Base-by-base conservation (phyloP, 2,113 vertebrate genomes). In the Hystrix brachyura region DNA sequence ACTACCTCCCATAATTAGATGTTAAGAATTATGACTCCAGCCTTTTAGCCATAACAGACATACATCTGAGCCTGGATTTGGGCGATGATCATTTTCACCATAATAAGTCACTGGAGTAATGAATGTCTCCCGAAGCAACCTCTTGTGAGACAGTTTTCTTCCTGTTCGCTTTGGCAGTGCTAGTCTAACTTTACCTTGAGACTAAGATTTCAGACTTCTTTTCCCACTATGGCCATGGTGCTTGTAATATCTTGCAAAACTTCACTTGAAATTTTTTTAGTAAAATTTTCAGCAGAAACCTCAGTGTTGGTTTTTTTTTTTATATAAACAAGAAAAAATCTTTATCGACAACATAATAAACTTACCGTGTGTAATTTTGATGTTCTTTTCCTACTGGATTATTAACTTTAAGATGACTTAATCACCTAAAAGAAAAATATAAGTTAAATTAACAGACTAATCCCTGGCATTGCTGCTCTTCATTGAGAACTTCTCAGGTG, bases 151-250 rank as follows among this genome's bases (percentile, higher is more conserved):
- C 19, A 72, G 3, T 48, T 17, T 67, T 15, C 53, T 17, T 60
- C 1, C 18, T 5, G 17, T 60, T 65, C 48, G 21, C 32, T 71
- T 71, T 48, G 25, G 32, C 34, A 21, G 9, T 55, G 2, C 15
- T 27, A 93, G 32, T 46, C 65, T 34, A 64, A 5, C 15, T 53
- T 80, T 65, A 87, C 57, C 62, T 92, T 21, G 21, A 95, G 11
- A 46, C 51, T 82, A 69, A 60, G 43, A 67, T 95, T 96, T 91
- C 57, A 84, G 85, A 90, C 69, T 76, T 83, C 78, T 79, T 91
- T 94, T 81, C 91, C 74, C 25, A 57, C 2, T 27, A 8, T 55
- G 78, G 19, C 21, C 79, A 74, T 46, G 65, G n/a, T 38, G 10
- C 32, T 78, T 87, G 15, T 12, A 94, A 92, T 27, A 78, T 60